Conservation (phyloP, 2,113 vertebrate genomes). For the Macquaria australasica region DNA sequence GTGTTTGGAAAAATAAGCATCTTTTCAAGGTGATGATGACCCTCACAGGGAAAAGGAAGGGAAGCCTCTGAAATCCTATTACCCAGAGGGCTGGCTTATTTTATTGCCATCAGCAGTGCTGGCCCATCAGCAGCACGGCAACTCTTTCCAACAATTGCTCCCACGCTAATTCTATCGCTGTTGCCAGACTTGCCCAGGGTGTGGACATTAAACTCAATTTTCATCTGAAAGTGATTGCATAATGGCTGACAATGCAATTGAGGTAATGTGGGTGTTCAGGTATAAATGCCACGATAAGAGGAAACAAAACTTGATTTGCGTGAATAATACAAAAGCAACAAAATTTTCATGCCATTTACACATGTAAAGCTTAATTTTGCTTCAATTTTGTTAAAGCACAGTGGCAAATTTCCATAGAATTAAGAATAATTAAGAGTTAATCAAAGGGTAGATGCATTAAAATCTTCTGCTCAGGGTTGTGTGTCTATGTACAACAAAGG, state of each 20-base stretch:
- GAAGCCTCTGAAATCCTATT: conserved; percentile 75
- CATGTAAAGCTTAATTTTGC: not conserved
- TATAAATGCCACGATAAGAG: conserved; percentile 22
- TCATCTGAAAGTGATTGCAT: conserved; percentile 57
- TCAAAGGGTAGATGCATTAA: not conserved
- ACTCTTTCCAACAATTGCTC: conserved; percentile 65
- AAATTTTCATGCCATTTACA: conserved; percentile 6
- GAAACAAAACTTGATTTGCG: conserved; percentile 18
- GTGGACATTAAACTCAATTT: conserved; percentile 69
- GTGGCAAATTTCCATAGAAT: not conserved
- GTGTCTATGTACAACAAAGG: not conserved
- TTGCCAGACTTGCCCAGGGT: conserved; percentile 52
- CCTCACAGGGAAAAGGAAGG: conserved; percentile 53
- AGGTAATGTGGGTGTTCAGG: conserved; percentile 32
- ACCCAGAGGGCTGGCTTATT: conserved; percentile 59
- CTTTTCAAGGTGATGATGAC: conserved; percentile 80
- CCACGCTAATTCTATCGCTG: conserved; percentile 64
- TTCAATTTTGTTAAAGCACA: conserved; percentile 1
- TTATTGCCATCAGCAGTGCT: conserved; percentile 64
- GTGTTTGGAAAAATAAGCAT: conserved; percentile 73
- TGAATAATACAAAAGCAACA: not conserved
- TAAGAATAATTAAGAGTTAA: not conserved
- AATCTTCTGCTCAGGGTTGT: not conserved
- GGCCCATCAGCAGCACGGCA: conserved; percentile 60
- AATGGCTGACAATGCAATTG: conserved; percentile 47